phyloP scores from a whole-genome alignment of 2,888 invertebrate genomes.

The Pachycephus smyrnensis region DNA sequence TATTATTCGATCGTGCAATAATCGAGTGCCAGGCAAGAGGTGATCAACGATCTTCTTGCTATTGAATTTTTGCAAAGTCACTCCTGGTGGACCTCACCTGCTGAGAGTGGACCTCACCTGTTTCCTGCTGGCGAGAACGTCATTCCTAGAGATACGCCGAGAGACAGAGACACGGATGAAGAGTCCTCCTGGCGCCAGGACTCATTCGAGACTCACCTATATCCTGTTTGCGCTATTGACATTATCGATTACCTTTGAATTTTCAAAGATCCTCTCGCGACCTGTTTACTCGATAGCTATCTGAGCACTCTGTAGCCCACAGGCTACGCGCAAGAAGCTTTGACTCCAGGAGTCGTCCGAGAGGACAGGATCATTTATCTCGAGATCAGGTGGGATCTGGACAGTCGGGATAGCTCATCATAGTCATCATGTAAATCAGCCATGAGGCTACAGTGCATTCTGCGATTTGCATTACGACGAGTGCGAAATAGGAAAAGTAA shows the following conservation, averaged over 20 bases:
- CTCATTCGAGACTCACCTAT: neutral
- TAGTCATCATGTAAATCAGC: neutral
- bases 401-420: neutral
- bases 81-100: neutral
- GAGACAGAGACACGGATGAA: neutral
- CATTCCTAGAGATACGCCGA: neutral
- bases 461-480: neutral
- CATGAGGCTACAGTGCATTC: neutral
- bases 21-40: slow-evolving; percentile 50
- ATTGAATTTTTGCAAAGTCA: neutral
- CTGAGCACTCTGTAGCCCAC: neutral
- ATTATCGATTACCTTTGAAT: neutral
- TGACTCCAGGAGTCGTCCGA: neutral
- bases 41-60: neutral
- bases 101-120: neutral
- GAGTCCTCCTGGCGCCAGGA: neutral
- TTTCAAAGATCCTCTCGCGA: neutral
- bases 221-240: neutral
- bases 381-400: neutral
- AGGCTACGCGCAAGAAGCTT: neutral
- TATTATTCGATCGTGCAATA: slow-evolving; percentile 60
- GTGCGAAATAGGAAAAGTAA: neutral
- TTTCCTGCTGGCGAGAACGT: neutral
- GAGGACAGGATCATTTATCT: neutral
- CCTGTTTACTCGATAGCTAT: neutral